Conservation (phyloP, 2,888 invertebrate genomes). For the Brenthis ino region DNA sequence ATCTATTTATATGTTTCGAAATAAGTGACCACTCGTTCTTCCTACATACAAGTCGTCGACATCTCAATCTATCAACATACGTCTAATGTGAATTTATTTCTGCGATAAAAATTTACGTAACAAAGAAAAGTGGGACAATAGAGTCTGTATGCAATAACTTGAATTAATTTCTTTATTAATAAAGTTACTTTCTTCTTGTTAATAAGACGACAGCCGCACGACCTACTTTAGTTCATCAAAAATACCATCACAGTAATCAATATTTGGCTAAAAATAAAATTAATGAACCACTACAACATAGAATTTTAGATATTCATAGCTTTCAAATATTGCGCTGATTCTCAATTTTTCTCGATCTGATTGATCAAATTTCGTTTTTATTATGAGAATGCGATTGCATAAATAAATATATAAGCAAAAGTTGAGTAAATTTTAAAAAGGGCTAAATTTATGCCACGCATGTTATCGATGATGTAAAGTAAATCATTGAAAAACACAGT, state of each 20-base stretch:
- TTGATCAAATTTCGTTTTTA: too few relatives aligned
- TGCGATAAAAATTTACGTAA: conserved; percentile 54
- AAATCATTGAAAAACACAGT: conserved; percentile 58
- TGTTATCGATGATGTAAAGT: conserved; percentile 57
- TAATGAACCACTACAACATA: too few relatives aligned
- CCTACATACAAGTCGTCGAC: conserved; percentile 44
- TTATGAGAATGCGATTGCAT: too few relatives aligned
- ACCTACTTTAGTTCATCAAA: not conserved
- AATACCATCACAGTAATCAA: not conserved
- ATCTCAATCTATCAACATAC: conserved; percentile 48
- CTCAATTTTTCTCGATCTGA: too few relatives aligned
- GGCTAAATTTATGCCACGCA: conserved; percentile 22
- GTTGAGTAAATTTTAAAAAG: not conserved
- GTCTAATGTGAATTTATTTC: conserved; percentile 50
- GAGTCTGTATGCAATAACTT: conserved; percentile 45
- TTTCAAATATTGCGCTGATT: too few relatives aligned
- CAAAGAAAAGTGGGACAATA: conserved; percentile 54
- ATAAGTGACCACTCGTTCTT: conserved; percentile 42
- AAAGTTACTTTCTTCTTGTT: conserved; percentile 33
- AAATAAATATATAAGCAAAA: not conserved
- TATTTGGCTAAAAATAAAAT: too few relatives aligned
- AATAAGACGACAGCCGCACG: conserved; percentile 17
- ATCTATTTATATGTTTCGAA: conserved; percentile 47
- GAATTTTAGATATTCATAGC: too few relatives aligned
- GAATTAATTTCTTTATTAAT: conserved; percentile 35